Conservation (phyloP, 2,113 vertebrate species). For the Amphiprion percula region DNA sequence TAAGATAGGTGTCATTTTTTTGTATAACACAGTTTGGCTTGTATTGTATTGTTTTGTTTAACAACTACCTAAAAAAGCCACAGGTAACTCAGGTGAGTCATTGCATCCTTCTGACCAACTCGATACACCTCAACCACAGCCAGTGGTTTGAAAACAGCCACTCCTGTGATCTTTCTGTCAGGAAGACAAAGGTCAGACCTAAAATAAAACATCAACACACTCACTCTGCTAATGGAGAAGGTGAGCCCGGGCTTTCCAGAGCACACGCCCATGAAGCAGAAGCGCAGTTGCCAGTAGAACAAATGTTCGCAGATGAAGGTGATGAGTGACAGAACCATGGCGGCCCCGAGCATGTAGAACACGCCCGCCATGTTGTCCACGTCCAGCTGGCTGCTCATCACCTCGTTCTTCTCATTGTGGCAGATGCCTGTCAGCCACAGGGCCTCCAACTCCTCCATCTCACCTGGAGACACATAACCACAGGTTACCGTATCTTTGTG, state of each 20-base stretch:
- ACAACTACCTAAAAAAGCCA: conserved; percentile 30
- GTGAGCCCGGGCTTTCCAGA: conserved; percentile 95
- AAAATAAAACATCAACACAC: conserved; percentile 71
- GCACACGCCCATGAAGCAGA: conserved; percentile 98
- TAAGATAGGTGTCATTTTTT: not conserved
- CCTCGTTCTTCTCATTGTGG: conserved; percentile 99
- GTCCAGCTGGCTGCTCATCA: conserved; percentile 99
- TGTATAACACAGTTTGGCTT: not conserved
- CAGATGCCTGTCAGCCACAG: conserved; percentile 99
- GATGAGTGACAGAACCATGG: conserved; percentile 97
- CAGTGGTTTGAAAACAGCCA: conserved; percentile 47
- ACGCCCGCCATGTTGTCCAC: conserved; percentile 99
- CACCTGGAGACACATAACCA: conserved; percentile 83
- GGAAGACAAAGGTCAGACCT: conserved; percentile 60
- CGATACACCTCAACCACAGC: conserved; percentile 51
- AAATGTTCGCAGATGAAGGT: conserved; percentile 99
- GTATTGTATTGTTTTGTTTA: not conserved
- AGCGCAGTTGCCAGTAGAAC: conserved; percentile 99
- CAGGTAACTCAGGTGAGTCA: conserved; percentile 67
- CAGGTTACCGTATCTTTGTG: conserved; percentile 25
- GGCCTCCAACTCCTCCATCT: conserved; percentile 98
- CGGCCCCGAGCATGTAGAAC: conserved; percentile 99
- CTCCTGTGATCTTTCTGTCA: conserved; percentile 58
- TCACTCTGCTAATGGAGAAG: conserved; percentile 99
- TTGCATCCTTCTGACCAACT: conserved; percentile 48